phyloP scores from a whole-genome alignment of 1,140 invertebrate genomes.

The Mya arenaria region DNA sequence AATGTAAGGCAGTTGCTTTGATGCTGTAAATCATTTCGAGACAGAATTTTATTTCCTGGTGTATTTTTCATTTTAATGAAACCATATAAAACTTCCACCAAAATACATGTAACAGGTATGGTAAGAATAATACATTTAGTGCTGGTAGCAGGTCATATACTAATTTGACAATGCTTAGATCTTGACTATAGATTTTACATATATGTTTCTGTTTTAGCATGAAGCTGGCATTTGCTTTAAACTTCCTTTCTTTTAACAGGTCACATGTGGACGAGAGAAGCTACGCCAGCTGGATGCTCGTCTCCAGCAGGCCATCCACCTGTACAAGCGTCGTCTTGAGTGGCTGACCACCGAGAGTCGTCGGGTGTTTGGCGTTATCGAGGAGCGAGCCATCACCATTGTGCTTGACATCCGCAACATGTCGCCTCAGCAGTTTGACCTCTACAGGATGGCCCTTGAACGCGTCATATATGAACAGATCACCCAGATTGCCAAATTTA shows the following conservation, averaged over 20 bases:
- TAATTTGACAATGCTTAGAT: too few relatives aligned
- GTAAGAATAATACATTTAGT: too few relatives aligned
- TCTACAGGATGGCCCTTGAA: conserved; percentile 77
- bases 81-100: too few relatives aligned
- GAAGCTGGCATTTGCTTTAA: not conserved
- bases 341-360: conserved; percentile 81
- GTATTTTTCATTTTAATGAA: too few relatives aligned
- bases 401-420: conserved; percentile 79
- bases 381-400: conserved; percentile 77
- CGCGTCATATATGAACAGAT: conserved; percentile 79
- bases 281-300: conserved; percentile 74
- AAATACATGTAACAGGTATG: too few relatives aligned
- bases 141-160: too few relatives aligned
- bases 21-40: too few relatives aligned
- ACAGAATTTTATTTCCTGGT: too few relatives aligned
- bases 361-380: conserved; percentile 80
- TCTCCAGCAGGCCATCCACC: conserved; percentile 72
- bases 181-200: too few relatives aligned
- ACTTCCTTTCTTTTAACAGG: conserved; percentile 52
- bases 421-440: conserved; percentile 78
- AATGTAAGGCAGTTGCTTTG: too few relatives aligned
- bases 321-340: conserved; percentile 77
- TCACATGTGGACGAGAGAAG: conserved; percentile 75
- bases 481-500: conserved; percentile 78
- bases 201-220: too few relatives aligned